phyloP scores from a whole-genome alignment of 2,797 vertebrate genomes.

The Okamejei kenojei region DNA sequence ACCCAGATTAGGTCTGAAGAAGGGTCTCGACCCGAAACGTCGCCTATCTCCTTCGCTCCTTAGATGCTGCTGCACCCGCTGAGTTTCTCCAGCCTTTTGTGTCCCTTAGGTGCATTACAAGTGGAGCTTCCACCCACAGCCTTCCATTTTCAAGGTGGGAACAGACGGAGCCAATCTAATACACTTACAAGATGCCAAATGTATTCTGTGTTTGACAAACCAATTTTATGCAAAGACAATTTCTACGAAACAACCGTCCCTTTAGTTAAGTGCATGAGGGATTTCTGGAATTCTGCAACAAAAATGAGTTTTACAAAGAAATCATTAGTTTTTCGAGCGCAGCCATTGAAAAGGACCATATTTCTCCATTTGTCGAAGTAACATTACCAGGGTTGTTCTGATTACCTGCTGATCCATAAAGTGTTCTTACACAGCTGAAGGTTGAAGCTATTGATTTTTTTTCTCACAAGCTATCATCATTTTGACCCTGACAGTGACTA shows the following conservation, averaged over 20 bases:
- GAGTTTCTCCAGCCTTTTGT: no score
- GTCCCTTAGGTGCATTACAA: neutral
- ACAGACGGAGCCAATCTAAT: neutral
- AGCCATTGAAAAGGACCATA: neutral
- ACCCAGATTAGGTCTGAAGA: neutral
- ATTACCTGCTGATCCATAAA: neutral
- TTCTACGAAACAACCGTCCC: neutral
- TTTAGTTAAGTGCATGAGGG: neutral
- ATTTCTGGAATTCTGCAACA: neutral
- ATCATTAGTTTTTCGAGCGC: neutral
- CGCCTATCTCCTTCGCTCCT: no score
- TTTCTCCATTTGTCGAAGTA: neutral
- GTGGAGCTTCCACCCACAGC: neutral
- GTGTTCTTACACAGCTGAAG: neutral
- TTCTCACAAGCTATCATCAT: neutral
- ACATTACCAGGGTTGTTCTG: neutral
- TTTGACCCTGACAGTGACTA: neutral
- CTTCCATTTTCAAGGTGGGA: neutral
- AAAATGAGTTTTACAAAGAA: no score
- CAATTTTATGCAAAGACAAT: neutral
- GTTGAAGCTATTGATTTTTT: slow-evolving; percentile 6
- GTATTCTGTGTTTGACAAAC: neutral
- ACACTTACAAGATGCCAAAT: neutral
- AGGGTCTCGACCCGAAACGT: no score
- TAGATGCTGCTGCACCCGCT: no score